Conservation (phyloP, 1,140 invertebrate genomes). For the Philopotamus ludificatus region DNA sequence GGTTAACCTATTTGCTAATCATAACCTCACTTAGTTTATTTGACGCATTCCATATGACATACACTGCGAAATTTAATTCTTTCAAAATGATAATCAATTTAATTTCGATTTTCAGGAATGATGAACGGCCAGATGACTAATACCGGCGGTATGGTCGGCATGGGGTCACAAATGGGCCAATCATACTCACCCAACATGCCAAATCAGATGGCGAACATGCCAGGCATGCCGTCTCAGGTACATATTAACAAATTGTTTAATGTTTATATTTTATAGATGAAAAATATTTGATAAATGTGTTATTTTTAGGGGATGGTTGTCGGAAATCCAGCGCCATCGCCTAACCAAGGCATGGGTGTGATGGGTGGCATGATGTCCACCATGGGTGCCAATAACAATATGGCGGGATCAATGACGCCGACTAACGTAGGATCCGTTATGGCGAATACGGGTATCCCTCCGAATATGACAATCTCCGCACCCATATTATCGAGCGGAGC, state of each 20-base stretch:
- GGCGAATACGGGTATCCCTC: slow-evolving; percentile 8
- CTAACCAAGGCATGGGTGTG: slow-evolving; percentile 36
- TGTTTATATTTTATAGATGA: background rate
- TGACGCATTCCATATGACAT: no score
- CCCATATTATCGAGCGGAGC: background rate
- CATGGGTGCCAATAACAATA: slow-evolving; percentile 22
- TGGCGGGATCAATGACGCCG: slow-evolving; percentile 8
- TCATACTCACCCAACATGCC: slow-evolving; percentile 53
- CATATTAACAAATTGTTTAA: slow-evolving; percentile 1
- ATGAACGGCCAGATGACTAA: slow-evolving; percentile 52
- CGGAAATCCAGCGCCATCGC: slow-evolving; percentile 32
- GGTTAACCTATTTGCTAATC: no score
- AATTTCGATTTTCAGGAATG: slow-evolving; percentile 50
- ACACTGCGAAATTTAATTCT: no score
- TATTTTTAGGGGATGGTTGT: slow-evolving; percentile 49
- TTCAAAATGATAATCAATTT: no score
- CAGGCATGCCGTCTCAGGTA: slow-evolving; percentile 52
- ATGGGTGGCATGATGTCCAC: slow-evolving; percentile 36
- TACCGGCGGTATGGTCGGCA: slow-evolving; percentile 49
- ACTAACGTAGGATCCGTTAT: slow-evolving; percentile 16
- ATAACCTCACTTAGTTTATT: no score
- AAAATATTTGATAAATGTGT: background rate
- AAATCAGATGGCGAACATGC: slow-evolving; percentile 52
- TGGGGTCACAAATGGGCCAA: slow-evolving; percentile 54
- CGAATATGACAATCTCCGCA: slow-evolving; percentile 27